Evolutionary conservation across 2,113 vertebrate species (phyloP).

Genomic region (Poeciliopsis turrubarensis): DNA sequence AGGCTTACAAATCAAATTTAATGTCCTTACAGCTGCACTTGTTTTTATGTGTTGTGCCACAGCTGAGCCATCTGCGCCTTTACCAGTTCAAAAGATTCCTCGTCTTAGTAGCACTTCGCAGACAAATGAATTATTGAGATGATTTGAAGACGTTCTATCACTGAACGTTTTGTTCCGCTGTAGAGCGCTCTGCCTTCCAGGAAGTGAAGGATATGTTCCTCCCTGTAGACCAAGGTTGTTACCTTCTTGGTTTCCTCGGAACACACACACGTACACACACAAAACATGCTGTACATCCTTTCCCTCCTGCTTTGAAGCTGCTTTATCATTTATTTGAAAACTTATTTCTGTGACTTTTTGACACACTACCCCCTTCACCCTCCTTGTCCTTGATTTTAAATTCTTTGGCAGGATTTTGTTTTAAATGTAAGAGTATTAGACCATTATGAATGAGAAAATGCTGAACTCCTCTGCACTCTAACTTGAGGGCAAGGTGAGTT

Average conservation of each 20-base stretch:
- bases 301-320: constrained; percentile 14
- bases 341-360: background rate
- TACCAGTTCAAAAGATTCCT: constrained; percentile 62
- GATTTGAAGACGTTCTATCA: constrained; percentile 52
- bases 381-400: background rate
- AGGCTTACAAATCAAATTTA: constrained; percentile 5
- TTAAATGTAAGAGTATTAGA: constrained; percentile 8
- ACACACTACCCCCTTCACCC: background rate
- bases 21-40: constrained; percentile 17
- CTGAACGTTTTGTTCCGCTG: constrained; percentile 61
- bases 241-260: constrained; percentile 6
- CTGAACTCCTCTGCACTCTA: constrained; percentile 8
- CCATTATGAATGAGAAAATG: background rate
- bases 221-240: constrained; percentile 56
- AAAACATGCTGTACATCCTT: constrained; percentile 11
- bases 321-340: constrained; percentile 25
- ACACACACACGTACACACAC: background rate
- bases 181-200: constrained; percentile 60
- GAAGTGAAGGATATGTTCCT: constrained; percentile 54
- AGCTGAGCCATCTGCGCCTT: constrained; percentile 67
- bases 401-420: background rate
- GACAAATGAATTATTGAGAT: constrained; percentile 72
- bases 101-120: constrained; percentile 41
- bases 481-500: constrained; percentile 2
- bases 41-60: constrained; percentile 22